Percentiles rank a stretch among this genome's conserved stretches.
These are phyloP conservation scores for Boulengeromyrus knoepffleri DNA, from an alignment of 2,113 vertebrate genomes.

Conservation along the genomic window DNA sequence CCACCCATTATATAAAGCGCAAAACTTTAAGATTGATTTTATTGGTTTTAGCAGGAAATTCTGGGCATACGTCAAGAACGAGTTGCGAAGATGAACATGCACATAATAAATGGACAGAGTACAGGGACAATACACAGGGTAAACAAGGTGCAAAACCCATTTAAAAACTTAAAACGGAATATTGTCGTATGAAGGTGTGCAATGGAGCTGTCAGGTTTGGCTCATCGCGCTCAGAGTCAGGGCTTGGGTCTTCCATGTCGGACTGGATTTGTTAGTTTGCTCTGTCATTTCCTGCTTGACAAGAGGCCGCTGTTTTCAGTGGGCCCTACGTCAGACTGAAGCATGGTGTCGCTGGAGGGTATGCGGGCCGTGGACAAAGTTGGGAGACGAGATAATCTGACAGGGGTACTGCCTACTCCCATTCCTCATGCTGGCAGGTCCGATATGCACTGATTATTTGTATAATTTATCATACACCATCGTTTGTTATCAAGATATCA, in stretches of 20 bases:
- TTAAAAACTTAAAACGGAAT: background rate
- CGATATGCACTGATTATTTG: background rate
- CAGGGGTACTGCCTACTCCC: background rate
- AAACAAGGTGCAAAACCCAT: background rate
- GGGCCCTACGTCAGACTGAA: background rate
- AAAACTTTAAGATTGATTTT: background rate
- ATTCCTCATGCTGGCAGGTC: background rate
- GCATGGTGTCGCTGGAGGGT: background rate
- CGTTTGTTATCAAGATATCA: background rate
- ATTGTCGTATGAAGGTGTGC: background rate
- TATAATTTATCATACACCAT: background rate
- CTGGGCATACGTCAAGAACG: background rate
- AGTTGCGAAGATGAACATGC: background rate
- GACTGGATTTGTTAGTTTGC: background rate
- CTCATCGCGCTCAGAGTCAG: background rate
- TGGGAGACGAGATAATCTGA: background rate
- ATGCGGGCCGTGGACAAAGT: background rate
- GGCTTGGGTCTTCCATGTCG: background rate
- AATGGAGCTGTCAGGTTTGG: background rate
- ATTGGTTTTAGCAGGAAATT: background rate
- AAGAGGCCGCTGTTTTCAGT: background rate
- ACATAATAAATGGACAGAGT: background rate
- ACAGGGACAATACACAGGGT: background rate
- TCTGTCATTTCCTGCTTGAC: background rate
- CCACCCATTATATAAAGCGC: background rate